phyloP scores from a whole-genome alignment of 2,888 invertebrate genomes.

The Acholoe squamosa region DNA sequence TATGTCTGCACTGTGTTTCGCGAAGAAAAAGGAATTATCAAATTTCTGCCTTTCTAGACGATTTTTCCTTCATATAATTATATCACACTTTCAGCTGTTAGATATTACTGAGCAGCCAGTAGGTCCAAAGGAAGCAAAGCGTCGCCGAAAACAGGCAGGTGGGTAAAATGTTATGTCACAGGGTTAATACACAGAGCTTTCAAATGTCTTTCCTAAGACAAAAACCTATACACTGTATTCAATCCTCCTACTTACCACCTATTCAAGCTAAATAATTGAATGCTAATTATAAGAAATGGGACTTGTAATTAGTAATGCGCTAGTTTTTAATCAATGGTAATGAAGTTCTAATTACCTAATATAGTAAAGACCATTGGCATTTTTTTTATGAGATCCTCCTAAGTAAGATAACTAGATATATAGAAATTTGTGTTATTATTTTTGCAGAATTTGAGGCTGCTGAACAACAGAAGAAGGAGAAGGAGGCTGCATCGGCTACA shows the following conservation, averaged over 20 bases:
- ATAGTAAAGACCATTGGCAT: too few relatives aligned
- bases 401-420: background rate
- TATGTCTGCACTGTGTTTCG: too few relatives aligned
- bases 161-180: constrained; percentile 67
- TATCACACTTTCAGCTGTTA: constrained; percentile 85
- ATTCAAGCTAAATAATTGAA: background rate
- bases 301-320: too few relatives aligned
- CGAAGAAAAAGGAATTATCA: too few relatives aligned
- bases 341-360: background rate
- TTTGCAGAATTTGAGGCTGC: constrained; percentile 79
- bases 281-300: constrained; percentile 20
- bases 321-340: too few relatives aligned
- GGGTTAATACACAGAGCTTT: too few relatives aligned
- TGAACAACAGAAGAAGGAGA: constrained; percentile 82
- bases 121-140: constrained; percentile 91
- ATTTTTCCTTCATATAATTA: constrained; percentile 49
- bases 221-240: too few relatives aligned
- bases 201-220: too few relatives aligned
- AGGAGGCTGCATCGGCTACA: constrained; percentile 84
- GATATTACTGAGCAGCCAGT: constrained; percentile 97
- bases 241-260: too few relatives aligned
- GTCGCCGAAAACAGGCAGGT: constrained; percentile 90
- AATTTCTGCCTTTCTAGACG: background rate
- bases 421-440: background rate
- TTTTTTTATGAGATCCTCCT: too few relatives aligned